Evolutionary conservation across 2,113 vertebrate species (phyloP).

Genomic region (Notarius lentiginosus): DNA sequence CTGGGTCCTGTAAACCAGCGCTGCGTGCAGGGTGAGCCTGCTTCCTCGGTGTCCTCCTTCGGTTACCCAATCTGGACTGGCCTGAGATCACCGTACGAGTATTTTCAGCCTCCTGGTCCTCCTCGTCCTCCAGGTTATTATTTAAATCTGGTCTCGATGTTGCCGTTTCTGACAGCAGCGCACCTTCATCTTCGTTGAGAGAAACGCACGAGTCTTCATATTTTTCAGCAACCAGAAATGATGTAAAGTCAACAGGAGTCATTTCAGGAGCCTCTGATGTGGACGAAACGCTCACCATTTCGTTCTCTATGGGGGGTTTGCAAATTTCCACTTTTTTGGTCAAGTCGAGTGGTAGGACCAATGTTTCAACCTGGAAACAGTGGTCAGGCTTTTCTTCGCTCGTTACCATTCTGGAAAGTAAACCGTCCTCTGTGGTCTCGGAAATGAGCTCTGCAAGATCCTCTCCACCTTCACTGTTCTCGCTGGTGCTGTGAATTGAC

Average conservation of each 20-base stretch:
- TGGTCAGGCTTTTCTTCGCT: background rate
- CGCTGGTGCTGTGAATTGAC: background rate
- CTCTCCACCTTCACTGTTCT: background rate
- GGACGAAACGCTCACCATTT: constrained; percentile 27
- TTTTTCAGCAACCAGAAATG: constrained; percentile 36
- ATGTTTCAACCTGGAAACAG: background rate
- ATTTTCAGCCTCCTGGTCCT: background rate
- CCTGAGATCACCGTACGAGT: background rate
- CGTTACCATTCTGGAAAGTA: background rate
- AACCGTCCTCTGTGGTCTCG: background rate
- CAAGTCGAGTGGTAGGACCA: constrained; percentile 13
- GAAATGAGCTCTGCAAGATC: constrained; percentile 42
- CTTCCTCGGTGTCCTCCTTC: constrained; percentile 73
- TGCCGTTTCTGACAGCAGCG: background rate
- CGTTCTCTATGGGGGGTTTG: background rate
- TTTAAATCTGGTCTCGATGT: constrained; percentile 40
- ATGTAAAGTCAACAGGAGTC: constrained; percentile 57
- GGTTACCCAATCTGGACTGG: background rate
- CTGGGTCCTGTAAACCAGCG: constrained; percentile 70
- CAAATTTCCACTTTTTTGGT: background rate
- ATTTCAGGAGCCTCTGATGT: constrained; percentile 19
- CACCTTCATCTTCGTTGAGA: constrained; percentile 16
- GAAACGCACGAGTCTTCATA: constrained; percentile 47
- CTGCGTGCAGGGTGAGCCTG: constrained; percentile 75
- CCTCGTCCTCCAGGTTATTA: constrained; percentile 31